phyloP scores from a whole-genome alignment of 2,888 invertebrate genomes.

The Perizoma flavofasciatum region DNA sequence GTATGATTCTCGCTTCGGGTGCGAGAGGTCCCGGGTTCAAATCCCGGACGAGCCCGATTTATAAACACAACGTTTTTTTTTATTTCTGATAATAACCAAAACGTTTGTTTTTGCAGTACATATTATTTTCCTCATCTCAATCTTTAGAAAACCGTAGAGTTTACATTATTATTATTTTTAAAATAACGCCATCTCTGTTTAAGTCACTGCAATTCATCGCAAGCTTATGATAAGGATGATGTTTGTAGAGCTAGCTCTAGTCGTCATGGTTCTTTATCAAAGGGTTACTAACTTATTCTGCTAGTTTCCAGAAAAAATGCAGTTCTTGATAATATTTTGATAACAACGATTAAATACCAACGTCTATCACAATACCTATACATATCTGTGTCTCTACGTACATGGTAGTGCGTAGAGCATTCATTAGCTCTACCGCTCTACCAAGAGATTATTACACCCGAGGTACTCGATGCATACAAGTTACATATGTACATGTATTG shows the following conservation, averaged over 20 bases:
- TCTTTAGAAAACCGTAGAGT: too few species aligned
- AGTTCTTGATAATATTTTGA: background rate
- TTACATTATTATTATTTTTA: background rate
- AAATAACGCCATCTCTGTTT: conserved; percentile 33
- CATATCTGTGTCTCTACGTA: too few species aligned
- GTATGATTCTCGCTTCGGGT: conserved; percentile 85
- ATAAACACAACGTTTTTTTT: background rate
- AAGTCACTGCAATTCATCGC: background rate
- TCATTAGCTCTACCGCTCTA: too few species aligned
- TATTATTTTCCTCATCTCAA: too few species aligned
- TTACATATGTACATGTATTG: too few species aligned
- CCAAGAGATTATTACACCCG: too few species aligned
- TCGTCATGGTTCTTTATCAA: conserved; percentile 28
- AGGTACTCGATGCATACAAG: too few species aligned
- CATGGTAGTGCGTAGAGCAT: too few species aligned
- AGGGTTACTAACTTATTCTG: background rate
- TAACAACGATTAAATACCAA: background rate
- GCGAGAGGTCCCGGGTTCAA: conserved; percentile 86
- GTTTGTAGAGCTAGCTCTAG: conserved; percentile 19
- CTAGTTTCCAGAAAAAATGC: background rate
- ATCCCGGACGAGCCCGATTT: conserved; percentile 82
- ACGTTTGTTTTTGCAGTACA: background rate
- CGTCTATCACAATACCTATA: conserved; percentile 21
- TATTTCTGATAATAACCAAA: background rate
- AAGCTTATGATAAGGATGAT: conserved; percentile 20